These are phyloP conservation scores for Aldabrachelys gigantea DNA, from an alignment of 2,113 vertebrate genomes.

Conservation along the genomic window DNA sequence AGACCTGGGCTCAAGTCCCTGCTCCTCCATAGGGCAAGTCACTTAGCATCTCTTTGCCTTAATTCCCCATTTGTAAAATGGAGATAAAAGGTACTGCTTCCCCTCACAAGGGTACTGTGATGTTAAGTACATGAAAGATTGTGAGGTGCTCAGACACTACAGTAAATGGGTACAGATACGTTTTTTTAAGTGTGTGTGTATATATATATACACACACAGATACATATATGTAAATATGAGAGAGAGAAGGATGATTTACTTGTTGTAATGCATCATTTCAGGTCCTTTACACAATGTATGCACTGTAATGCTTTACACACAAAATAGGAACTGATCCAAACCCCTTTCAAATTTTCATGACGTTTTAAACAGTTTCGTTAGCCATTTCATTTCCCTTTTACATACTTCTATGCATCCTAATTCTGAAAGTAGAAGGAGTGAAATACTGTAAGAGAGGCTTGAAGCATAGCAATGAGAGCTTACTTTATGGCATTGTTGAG, in stretches of 20 bases:
- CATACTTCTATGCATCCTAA: not conserved
- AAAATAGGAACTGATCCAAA: not conserved
- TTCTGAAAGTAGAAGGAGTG: not conserved
- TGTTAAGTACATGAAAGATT: not conserved
- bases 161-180: not conserved
- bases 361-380: not conserved
- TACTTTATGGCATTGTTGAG: not conserved
- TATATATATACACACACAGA: fast-evolving
- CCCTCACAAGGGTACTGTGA: not conserved
- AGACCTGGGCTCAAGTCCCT: not conserved
- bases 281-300: not conserved
- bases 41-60: not conserved
- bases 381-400: not conserved
- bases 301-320: not conserved
- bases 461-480: not conserved
- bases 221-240: too few relatives aligned
- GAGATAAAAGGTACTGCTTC: not conserved
- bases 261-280: not conserved
- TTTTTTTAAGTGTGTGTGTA: not conserved
- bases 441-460: not conserved
- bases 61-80: not conserved
- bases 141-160: not conserved
- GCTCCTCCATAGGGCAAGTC: not conserved
- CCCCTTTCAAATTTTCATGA: not conserved
- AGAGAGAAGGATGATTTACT: not conserved